A percentile compares a stretch with the other conserved stretches of the same genome.
Evolutionary conservation across 2,888 invertebrate species (phyloP).

Genomic region (Rotaria macrura): DNA sequence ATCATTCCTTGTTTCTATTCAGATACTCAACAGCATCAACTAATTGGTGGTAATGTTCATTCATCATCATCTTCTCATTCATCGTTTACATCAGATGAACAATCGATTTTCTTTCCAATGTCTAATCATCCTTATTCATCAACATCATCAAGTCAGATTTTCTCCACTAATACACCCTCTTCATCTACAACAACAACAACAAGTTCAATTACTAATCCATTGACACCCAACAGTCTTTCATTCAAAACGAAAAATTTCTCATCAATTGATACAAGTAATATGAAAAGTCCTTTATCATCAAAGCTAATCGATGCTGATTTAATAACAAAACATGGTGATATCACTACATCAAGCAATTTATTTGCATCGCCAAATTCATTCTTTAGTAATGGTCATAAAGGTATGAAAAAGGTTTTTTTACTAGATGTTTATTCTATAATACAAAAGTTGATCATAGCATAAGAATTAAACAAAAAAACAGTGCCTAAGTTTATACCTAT

Average conservation of each 20-base stretch:
- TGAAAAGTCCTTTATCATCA: not conserved
- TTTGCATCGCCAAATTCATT: not conserved
- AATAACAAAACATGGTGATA: not conserved
- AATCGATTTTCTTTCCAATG: not conserved
- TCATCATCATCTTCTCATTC: constrained; percentile 19
- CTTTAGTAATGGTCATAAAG: not conserved
- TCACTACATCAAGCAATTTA: not conserved
- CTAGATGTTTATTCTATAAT: too few species aligned
- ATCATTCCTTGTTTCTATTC: not conserved
- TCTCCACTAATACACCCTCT: not conserved
- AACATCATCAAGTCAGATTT: constrained; percentile 10
- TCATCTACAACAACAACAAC: not conserved
- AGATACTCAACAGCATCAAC: not conserved
- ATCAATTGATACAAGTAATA: not conserved
- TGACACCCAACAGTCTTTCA: not conserved
- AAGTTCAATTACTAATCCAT: not conserved
- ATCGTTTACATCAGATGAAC: not conserved
- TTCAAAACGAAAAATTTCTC: not conserved
- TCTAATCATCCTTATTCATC: not conserved
- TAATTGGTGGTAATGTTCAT: not conserved
- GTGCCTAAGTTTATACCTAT: too few species aligned
- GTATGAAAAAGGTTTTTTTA: not conserved
- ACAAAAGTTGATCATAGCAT: too few species aligned
- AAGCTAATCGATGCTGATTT: not conserved
- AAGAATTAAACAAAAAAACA: too few species aligned